Evolutionary conservation across 2,113 vertebrate species (phyloP).

Genomic region (Triplophysa dalaica): DNA sequence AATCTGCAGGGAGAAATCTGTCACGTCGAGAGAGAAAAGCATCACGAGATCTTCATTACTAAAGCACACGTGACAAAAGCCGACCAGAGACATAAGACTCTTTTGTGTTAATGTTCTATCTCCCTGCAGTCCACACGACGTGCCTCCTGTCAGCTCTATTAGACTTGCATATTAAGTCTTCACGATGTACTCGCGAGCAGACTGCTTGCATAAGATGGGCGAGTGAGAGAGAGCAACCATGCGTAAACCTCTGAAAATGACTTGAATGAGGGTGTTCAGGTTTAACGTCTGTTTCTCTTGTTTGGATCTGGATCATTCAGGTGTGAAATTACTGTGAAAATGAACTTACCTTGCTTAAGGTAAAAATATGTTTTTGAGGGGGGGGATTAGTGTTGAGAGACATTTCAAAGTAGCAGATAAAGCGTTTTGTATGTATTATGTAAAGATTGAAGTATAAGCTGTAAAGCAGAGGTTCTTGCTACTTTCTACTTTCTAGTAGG

Average conservation of each 20-base stretch:
- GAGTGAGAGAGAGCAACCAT: neutral
- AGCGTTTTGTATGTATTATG: neutral
- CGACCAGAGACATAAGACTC: conserved; percentile 17
- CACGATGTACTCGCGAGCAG: neutral
- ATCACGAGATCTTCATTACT: conserved; percentile 37
- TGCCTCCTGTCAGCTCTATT: conserved; percentile 14
- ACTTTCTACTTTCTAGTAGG: no score
- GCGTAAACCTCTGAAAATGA: neutral
- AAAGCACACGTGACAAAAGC: conserved; percentile 12
- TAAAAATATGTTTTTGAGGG: neutral
- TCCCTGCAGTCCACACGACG: conserved; percentile 1
- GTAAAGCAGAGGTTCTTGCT: no score
- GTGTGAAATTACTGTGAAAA: conserved; percentile 22
- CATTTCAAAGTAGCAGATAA: neutral
- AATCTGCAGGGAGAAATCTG: conserved; percentile 43
- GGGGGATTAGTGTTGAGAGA: neutral
- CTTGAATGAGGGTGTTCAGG: conserved; percentile 10
- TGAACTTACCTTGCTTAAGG: neutral
- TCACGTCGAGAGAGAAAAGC: conserved; percentile 33
- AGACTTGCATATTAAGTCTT: neutral
- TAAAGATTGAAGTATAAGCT: no score
- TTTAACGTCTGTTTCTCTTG: neutral
- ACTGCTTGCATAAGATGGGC: neutral
- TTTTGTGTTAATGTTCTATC: neutral
- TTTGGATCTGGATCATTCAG: neutral